These are phyloP conservation scores for Propithecus coquereli DNA, from an alignment of 2,113 vertebrate species.

Conservation along the genomic window DNA sequence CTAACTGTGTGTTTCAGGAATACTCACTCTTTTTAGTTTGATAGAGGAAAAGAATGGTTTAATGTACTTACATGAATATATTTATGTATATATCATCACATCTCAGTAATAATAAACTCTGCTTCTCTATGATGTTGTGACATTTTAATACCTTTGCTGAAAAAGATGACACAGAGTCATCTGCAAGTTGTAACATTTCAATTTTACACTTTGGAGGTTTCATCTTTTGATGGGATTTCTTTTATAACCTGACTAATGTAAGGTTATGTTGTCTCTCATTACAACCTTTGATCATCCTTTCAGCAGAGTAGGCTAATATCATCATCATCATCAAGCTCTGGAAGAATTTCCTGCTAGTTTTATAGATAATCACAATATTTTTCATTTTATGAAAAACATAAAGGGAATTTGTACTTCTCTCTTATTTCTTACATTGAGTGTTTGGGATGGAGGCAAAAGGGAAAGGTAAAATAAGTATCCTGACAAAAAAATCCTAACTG, in stretches of 20 bases:
- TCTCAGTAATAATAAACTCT: constrained; percentile 16
- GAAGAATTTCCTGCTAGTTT: constrained; percentile 25
- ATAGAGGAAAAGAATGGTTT: not conserved
- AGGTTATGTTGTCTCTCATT: constrained; percentile 40
- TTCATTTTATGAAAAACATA: constrained; percentile 33
- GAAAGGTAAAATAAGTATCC: not conserved
- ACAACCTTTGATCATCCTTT: constrained; percentile 54
- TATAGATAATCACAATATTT: constrained; percentile 55
- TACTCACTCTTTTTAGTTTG: not conserved
- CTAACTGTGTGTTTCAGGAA: not conserved
- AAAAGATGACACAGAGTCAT: constrained; percentile 41
- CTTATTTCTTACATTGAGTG: constrained; percentile 23
- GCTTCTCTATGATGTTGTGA: constrained; percentile 14
- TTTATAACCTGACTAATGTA: constrained; percentile 48
- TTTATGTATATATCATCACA: not conserved
- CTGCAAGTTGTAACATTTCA: constrained; percentile 51
- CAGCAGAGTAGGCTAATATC: constrained; percentile 37
- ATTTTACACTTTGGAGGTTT: constrained; percentile 53
- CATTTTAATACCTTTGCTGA: constrained; percentile 30
- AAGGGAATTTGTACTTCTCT: not conserved
- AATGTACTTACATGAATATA: not conserved
- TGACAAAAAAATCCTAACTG: not conserved
- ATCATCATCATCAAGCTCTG: constrained; percentile 40
- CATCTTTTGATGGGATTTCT: constrained; percentile 48
- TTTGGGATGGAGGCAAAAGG: not conserved